Base-by-base conservation (phyloP, 2,797 vertebrate species). In the Austrolebias charrua region DNA sequence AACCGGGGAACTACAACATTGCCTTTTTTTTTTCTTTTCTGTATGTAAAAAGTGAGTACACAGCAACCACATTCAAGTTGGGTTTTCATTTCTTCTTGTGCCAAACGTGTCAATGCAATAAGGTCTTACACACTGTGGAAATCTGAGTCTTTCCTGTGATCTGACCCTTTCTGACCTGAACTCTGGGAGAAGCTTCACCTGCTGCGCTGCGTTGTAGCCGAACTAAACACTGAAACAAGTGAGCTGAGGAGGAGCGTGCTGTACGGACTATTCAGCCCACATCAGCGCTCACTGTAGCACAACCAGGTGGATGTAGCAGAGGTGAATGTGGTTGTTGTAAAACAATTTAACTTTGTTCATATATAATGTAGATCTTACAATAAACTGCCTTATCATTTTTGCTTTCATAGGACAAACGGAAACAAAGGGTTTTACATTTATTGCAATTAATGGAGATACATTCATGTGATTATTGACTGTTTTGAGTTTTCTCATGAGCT, bases 31-130 rank as follows among this genome's bases (percentile, higher is more conserved):
- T 33, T 33, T 31, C 67, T 71, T 43, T 65, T 78, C 55, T 59
- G 35, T 65, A 53, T 15, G 11, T 12, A 40, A 52, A 50, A 20
- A 65, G 33, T 68, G 50, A 19, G 46, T 69, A 29, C 57, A 53
- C 38, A 14, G 51, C 69, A 54, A 68, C 60, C 47, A 74, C 53
- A 15, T 68, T 71, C 16, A 47, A 59, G 82, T 66, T 54, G 45
- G 31, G 80, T 76, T 82, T 75, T 63, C 47, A 43, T 64, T 78
- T 75, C 73, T 73, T 55, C n/a, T 78, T 78, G 89, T 91, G 88
- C 90, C 89, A 91, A 89, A 89, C 71, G 71, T 83, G 72, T 88
- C 78, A 79, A 85, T 87, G 88, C 87, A 89, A 90, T 90, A 88
- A 86, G 69, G 87, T 92, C 85, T 85, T 83, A 82, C 77, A 90